A percentile compares a stretch with the other conserved stretches of the same genome.
phyloP scores from a whole-genome alignment of 2,888 invertebrate species.

The Rutpela maculata region DNA sequence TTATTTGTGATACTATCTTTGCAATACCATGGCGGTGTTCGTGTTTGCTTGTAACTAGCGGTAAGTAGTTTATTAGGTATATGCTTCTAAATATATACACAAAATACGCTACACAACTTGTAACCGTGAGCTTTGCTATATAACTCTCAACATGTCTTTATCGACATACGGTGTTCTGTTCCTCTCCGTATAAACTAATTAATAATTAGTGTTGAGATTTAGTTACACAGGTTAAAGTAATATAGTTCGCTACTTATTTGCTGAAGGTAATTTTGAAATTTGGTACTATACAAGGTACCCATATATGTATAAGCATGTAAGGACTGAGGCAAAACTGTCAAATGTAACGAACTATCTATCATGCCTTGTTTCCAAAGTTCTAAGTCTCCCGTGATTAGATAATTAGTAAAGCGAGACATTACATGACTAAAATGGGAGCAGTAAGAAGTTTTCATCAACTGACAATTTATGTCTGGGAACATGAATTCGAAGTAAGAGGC shows the following conservation, averaged over 20 bases:
- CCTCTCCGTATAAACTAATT: background rate
- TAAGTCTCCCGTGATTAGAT: slow-evolving; percentile 27
- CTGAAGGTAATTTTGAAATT: slow-evolving; percentile 1
- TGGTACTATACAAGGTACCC: background rate
- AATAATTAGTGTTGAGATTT: background rate
- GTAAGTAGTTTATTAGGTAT: background rate
- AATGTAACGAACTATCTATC: slow-evolving; percentile 19
- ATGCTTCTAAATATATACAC: slow-evolving; percentile 7
- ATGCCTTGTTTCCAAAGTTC: slow-evolving; percentile 23
- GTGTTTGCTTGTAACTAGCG: slow-evolving; percentile 11
- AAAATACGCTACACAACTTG: background rate
- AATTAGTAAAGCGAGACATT: slow-evolving; percentile 21
- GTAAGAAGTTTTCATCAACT: slow-evolving; percentile 28
- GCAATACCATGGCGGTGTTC: background rate
- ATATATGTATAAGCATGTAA: background rate
- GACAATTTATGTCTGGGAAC: slow-evolving; percentile 18
- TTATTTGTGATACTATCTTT: slow-evolving; percentile 16
- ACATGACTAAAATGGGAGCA: slow-evolving; percentile 16
- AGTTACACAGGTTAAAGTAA: background rate
- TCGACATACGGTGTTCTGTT: background rate
- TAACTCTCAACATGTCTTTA: background rate
- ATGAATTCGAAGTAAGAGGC: background rate
- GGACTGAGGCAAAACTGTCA: slow-evolving; percentile 26
- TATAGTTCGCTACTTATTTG: background rate
- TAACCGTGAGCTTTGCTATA: background rate